Conservation (phyloP, 2,888 invertebrate genomes). For the Didymodactylos carnosus region DNA sequence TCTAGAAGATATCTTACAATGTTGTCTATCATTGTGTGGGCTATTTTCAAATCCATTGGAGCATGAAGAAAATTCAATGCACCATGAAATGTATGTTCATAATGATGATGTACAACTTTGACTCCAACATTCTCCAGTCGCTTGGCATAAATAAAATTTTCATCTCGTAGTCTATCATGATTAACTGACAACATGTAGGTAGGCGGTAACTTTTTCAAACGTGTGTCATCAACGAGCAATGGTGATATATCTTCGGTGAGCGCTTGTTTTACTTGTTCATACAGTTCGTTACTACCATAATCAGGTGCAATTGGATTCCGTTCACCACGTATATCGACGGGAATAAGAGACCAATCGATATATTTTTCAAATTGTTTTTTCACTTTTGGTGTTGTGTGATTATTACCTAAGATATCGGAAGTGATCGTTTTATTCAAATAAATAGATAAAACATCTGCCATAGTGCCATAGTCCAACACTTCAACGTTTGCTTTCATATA, state of each 20-base stretch:
- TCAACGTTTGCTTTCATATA: not conserved
- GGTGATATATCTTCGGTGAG: conserved; percentile 1
- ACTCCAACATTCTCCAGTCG: conserved; percentile 1
- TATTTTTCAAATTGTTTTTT: not conserved
- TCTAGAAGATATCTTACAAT: not conserved
- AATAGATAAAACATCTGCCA: not conserved
- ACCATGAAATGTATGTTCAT: conserved; percentile 12
- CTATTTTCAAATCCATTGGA: not conserved
- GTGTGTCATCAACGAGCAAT: conserved; percentile 1
- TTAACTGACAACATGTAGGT: not conserved
- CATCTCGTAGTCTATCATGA: conserved; percentile 9
- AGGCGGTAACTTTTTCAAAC: not conserved
- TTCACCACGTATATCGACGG: too few species aligned
- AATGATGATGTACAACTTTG: conserved; percentile 5
- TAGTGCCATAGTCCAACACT: not conserved
- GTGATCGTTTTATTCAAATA: not conserved
- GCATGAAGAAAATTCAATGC: conserved; percentile 7
- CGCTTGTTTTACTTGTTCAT: not conserved
- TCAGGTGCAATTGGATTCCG: too few species aligned
- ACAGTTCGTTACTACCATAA: not conserved
- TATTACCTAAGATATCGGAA: conserved; percentile 2
- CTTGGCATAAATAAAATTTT: conserved; percentile 9
- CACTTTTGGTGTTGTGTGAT: conserved; percentile 1
- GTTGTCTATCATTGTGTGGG: not conserved
- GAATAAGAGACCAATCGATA: not conserved